These are phyloP conservation scores for Spinus olivaceus DNA, from an alignment of 2,797 vertebrate species.

Conservation along the genomic window DNA sequence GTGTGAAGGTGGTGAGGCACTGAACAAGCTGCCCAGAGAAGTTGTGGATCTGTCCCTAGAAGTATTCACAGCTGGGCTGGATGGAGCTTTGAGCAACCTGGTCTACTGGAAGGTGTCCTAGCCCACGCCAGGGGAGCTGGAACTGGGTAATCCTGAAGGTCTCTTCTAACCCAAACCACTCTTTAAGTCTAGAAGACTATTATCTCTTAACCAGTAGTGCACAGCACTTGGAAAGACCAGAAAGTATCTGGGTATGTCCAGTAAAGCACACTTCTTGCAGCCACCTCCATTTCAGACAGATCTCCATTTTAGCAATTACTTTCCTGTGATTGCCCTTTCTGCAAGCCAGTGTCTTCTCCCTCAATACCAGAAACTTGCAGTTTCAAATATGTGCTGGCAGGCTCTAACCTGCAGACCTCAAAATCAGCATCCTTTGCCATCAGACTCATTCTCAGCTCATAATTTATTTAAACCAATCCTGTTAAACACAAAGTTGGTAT, in stretches of 20 bases:
- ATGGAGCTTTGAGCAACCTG: neutral
- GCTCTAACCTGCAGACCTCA: neutral
- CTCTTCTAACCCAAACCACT: neutral
- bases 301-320: neutral
- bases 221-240: neutral
- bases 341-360: neutral
- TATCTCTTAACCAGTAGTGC: neutral
- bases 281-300: neutral
- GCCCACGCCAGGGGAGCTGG: neutral
- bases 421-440: neutral
- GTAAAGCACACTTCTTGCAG: neutral
- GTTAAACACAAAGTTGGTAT: neutral
- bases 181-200: neutral
- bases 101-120: no score
- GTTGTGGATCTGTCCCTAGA: neutral
- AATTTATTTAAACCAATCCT: neutral
- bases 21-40: neutral
- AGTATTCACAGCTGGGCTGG: fast-evolving
- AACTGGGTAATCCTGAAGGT: neutral
- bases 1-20: neutral
- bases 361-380: neutral
- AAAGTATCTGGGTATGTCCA: neutral
- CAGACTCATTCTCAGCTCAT: neutral
- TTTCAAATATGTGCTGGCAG: neutral
- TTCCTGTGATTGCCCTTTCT: neutral